Evolutionary conservation across 2,797 vertebrate species (phyloP).

Genomic region (Rhinoraja longicauda): DNA sequence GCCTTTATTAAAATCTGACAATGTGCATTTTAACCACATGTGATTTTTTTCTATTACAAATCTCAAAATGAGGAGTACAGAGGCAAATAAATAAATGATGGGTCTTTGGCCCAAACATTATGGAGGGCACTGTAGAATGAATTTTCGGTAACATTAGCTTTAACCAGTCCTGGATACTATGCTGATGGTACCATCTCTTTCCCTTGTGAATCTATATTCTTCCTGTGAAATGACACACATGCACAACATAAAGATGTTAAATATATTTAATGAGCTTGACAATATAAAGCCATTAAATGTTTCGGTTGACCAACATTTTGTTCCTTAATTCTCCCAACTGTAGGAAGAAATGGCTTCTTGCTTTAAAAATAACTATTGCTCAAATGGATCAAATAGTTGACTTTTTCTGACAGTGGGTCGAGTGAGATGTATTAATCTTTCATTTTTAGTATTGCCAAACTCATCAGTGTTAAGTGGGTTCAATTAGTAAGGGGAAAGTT

Average conservation of each 20-base stretch:
- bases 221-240: background rate
- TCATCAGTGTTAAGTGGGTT: background rate
- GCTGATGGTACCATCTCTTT: background rate
- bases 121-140: too few relatives aligned
- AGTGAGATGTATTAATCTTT: background rate
- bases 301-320: background rate
- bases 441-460: slow-evolving; percentile 26
- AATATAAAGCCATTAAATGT: background rate
- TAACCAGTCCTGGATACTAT: background rate
- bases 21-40: too few relatives aligned
- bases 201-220: background rate
- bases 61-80: too few relatives aligned
- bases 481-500: background rate
- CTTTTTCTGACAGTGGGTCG: background rate
- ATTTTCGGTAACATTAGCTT: background rate
- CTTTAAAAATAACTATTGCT: background rate
- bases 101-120: too few relatives aligned
- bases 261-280: background rate
- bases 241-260: background rate
- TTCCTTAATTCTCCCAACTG: background rate
- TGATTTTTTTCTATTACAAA: too few relatives aligned
- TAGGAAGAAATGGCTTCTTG: background rate
- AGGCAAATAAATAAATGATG: too few relatives aligned
- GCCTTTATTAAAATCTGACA: too few relatives aligned
- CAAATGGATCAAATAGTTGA: background rate